Evolutionary conservation across 2,888 invertebrate species (phyloP).

Genomic region (Neoascia interrupta): DNA sequence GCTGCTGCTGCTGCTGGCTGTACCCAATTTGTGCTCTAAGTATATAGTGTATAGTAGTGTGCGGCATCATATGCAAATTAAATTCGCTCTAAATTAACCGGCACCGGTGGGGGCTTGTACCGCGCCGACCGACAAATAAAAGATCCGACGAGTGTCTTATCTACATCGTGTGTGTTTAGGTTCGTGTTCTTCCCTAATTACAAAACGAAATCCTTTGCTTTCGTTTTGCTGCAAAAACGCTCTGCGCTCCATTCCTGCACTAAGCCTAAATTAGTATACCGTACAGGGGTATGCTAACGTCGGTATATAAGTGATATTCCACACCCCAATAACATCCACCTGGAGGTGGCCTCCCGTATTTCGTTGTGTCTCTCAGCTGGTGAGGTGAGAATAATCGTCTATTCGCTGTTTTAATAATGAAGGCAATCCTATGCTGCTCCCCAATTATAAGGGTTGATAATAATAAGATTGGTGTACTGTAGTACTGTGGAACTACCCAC

Average conservation of each 20-base stretch:
- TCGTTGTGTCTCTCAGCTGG: conserved; percentile 8
- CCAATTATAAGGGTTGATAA: conserved; percentile 59
- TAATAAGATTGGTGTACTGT: conserved; percentile 37
- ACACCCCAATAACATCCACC: conserved; percentile 24
- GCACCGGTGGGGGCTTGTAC: conserved; percentile 32
- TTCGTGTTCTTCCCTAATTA: conserved; percentile 66
- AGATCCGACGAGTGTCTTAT: conserved; percentile 64
- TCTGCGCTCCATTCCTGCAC: conserved; percentile 3
- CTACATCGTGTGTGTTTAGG: conserved; percentile 58
- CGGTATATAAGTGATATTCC: conserved; percentile 13
- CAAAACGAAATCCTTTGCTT: conserved; percentile 52
- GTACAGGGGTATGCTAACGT: conserved; percentile 4
- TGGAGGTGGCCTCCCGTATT: conserved; percentile 1
- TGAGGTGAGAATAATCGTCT: conserved; percentile 54
- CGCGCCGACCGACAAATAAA: conserved; percentile 48
- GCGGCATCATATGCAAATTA: conserved; percentile 65
- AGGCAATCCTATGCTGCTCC: conserved; percentile 39
- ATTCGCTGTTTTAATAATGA: conserved; percentile 64
- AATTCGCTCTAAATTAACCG: conserved; percentile 64
- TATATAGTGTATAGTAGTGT: conserved; percentile 47
- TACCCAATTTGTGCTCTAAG: conserved; percentile 53
- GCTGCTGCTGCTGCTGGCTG: conserved; percentile 7
- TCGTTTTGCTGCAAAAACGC: background rate
- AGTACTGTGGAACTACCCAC: background rate
- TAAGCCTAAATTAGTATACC: conserved; percentile 61